These are phyloP conservation scores for Protula sp. DNA, from an alignment of 2,888 invertebrate species.

Conservation along the genomic window DNA sequence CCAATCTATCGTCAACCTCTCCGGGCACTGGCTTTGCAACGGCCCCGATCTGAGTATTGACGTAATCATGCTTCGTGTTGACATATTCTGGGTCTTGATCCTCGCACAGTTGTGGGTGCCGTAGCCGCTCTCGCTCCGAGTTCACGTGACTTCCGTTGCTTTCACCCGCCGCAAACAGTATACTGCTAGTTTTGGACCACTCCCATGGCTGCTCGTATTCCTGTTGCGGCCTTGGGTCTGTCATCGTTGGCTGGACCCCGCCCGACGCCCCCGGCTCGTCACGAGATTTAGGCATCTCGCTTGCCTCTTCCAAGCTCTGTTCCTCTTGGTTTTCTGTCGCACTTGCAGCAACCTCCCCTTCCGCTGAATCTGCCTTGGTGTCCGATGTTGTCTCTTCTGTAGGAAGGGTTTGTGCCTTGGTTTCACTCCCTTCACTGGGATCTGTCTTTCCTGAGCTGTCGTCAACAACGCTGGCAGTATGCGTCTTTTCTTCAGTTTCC, in stretches of 20 bases:
- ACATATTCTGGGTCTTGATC: background rate
- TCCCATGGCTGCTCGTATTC: conserved; percentile 24
- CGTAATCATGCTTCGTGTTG: background rate
- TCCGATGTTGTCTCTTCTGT: background rate
- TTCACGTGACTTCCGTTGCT: background rate
- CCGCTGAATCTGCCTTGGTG: background rate
- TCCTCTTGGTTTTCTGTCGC: background rate
- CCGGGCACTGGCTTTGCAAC: background rate
- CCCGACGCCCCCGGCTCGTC: background rate
- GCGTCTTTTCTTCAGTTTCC: too few species aligned
- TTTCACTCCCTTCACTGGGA: background rate
- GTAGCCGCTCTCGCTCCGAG: background rate
- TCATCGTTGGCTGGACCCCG: background rate
- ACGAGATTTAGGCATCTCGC: background rate
- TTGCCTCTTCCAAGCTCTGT: background rate
- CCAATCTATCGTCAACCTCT: background rate
- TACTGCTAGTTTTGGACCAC: conserved; percentile 14
- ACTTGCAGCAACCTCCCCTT: background rate
- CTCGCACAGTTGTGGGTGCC: background rate
- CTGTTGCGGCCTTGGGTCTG: conserved; percentile 16
- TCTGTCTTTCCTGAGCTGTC: too few species aligned
- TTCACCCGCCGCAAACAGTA: background rate
- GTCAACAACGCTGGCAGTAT: too few species aligned
- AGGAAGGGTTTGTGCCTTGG: background rate
- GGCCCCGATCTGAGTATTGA: background rate